Base-by-base conservation (phyloP, 1,140 invertebrate genomes). In the Heliconius eleuchia region DNA sequence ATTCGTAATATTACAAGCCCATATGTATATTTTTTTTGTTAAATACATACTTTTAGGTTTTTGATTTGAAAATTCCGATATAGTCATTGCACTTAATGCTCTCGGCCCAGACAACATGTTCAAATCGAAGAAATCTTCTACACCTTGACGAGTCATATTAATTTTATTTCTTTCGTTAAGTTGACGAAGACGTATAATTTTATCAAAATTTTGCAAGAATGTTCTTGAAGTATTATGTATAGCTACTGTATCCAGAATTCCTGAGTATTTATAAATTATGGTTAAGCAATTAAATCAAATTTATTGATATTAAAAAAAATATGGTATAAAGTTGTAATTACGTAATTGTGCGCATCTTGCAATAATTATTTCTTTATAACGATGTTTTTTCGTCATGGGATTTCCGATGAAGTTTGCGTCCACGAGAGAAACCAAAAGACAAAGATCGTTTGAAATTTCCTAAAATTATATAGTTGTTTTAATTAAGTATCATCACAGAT, bases 361-460 rank as follows among this genome's bases (percentile, higher is more conserved):
- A 80, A 96, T 96, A 13, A 97, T 86, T 76, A 95, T 96, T 91
- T 97, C 96, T 85, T 95, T 95, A 81, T 97, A 97, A 82, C 95
- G 94, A 85, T 95, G 95, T 81, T 92, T 90, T 80, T 91, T 95
- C 6, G 94, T 95, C 80, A 97, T 95, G 5, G 96, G 96, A 87
- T 97, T 97, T 0, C 95, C 96, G 70, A 90, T 91, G 52, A 97
- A 95, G 79, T 93, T 95, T 1, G 95, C 84, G 74, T 96, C 95
- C 60, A 91, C 92, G 9, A 97, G 88, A 77, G 89, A 89, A 34
- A 88, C 82, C 79, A 96, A 93, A 27, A 91, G 95, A 73, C 91
- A 95, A 39, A 97, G 82, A 70, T 92, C 91, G 78, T 95, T 91
- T 57, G 94, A 95, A 27, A 96, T 80, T 9, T 66, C 74, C 92